Evolutionary conservation across 2,888 invertebrate genomes (phyloP).

Genomic region (Hypselothyrea guttata): DNA sequence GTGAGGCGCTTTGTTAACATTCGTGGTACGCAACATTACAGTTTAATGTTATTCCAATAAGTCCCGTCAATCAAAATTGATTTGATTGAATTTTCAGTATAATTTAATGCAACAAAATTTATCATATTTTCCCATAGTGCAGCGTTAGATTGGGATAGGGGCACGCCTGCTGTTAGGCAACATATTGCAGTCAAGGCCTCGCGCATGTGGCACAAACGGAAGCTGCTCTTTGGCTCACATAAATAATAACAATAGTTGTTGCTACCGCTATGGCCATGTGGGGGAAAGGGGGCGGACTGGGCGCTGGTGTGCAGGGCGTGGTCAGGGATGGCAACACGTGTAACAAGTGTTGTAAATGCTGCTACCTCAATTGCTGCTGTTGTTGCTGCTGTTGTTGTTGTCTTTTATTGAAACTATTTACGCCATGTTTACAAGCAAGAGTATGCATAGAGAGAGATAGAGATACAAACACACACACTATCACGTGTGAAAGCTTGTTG

Average conservation of each 20-base stretch:
- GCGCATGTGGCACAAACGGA: slow-evolving; percentile 77
- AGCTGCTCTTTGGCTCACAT: slow-evolving; percentile 77
- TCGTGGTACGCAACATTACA: too few relatives aligned
- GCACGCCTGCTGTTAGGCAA: slow-evolving; percentile 67
- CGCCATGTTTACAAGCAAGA: slow-evolving; percentile 53
- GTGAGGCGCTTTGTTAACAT: too few relatives aligned
- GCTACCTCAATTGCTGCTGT: slow-evolving; percentile 17
- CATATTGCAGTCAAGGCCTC: slow-evolving; percentile 78
- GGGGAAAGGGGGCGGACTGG: slow-evolving; percentile 1
- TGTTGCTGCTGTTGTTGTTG: slow-evolving; percentile 29
- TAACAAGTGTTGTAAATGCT: slow-evolving; percentile 67
- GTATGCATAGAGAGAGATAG: not conserved
- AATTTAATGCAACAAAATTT: too few relatives aligned
- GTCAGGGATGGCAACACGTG: slow-evolving; percentile 41
- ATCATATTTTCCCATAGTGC: too few relatives aligned
- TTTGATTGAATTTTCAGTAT: too few relatives aligned
- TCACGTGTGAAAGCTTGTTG: slow-evolving; percentile 37
- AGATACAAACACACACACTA: too few relatives aligned
- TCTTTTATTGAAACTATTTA: slow-evolving; percentile 71
- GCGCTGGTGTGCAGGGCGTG: slow-evolving; percentile 40
- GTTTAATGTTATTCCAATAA: too few relatives aligned
- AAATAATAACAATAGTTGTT: slow-evolving; percentile 73
- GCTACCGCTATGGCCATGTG: slow-evolving; percentile 34
- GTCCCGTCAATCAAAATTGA: too few relatives aligned
- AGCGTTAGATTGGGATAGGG: not conserved